Conservation (phyloP, 64 coral and sea anemone genomes). For the Montipora cactus region DNA sequence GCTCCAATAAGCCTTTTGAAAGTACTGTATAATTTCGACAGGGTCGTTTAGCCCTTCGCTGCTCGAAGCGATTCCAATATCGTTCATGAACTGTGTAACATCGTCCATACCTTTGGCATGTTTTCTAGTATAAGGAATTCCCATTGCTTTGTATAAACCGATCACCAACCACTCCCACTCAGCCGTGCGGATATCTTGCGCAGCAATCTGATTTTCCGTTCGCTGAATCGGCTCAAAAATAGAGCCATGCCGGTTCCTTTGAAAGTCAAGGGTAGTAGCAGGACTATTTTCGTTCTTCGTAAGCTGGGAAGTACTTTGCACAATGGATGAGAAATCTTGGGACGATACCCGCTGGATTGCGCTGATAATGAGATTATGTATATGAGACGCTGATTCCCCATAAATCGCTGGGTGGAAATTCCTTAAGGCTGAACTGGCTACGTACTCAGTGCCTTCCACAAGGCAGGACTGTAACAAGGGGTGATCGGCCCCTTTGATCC, state of each 20-base stretch:
- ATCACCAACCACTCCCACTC: neutral
- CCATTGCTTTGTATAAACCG: neutral
- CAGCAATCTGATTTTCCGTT: too few relatives aligned
- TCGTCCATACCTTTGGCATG: neutral
- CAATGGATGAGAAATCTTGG: neutral
- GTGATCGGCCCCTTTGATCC: conserved; percentile 66
- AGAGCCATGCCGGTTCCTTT: too few relatives aligned
- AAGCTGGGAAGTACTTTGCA: neutral
- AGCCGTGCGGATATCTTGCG: neutral
- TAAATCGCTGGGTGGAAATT: conserved; percentile 64
- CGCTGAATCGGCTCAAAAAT: too few relatives aligned
- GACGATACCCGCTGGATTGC: neutral
- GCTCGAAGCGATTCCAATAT: neutral
- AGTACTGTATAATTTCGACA: neutral
- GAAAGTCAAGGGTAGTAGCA: neutral
- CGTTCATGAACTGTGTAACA: neutral
- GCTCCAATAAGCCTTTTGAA: neutral
- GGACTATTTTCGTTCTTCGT: neutral
- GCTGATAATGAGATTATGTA: neutral
- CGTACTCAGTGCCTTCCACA: conserved; percentile 60
- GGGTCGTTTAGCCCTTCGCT: neutral
- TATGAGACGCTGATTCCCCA: neutral
- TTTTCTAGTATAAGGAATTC: conserved; percentile 1
- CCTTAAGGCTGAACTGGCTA: conserved; percentile 65
- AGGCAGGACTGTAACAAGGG: conserved; percentile 76